Percentiles rank a stretch among this genome's conserved stretches.
phyloP scores from a whole-genome alignment of 2,888 invertebrate genomes.

The Fragum fragum region DNA sequence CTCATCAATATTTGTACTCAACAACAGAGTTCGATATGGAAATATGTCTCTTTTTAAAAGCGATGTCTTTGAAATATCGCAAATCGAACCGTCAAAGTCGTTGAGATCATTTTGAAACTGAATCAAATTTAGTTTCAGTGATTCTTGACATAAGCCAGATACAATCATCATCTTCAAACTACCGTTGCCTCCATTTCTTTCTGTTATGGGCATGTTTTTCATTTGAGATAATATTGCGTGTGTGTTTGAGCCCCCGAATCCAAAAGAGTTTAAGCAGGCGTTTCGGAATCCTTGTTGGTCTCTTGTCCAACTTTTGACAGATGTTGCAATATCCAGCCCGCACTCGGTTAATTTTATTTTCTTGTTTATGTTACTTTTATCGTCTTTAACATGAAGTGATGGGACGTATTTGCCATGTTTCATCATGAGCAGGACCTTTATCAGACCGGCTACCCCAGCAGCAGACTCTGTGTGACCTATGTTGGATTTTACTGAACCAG shows the following conservation, averaged over 20 bases:
- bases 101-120: not conserved
- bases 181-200: not conserved
- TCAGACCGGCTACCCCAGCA: slow-evolving; percentile 77
- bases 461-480: slow-evolving; percentile 80
- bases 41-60: slow-evolving; percentile 42
- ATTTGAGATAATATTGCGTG: slow-evolving; percentile 6
- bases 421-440: slow-evolving; percentile 81
- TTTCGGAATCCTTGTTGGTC: not conserved
- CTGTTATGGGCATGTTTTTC: not conserved
- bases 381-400: slow-evolving; percentile 67
- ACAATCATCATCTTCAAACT: not conserved
- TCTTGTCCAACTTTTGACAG: not conserved
- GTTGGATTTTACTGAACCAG: slow-evolving; percentile 81
- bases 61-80: slow-evolving; percentile 50
- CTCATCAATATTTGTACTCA: not conserved
- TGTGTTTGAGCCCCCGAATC: slow-evolving; percentile 24
- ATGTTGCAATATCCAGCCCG: slow-evolving; percentile 11
- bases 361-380: slow-evolving; percentile 66
- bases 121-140: slow-evolving; percentile 9
- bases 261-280: slow-evolving; percentile 27
- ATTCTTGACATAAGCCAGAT: slow-evolving; percentile 15
- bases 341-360: slow-evolving; percentile 68
- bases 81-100: not conserved
- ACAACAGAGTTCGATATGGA: slow-evolving; percentile 40
- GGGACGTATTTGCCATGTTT: slow-evolving; percentile 70